Base-by-base conservation (phyloP, 2,113 vertebrate species). In the Halichoeres trimaculatus region DNA sequence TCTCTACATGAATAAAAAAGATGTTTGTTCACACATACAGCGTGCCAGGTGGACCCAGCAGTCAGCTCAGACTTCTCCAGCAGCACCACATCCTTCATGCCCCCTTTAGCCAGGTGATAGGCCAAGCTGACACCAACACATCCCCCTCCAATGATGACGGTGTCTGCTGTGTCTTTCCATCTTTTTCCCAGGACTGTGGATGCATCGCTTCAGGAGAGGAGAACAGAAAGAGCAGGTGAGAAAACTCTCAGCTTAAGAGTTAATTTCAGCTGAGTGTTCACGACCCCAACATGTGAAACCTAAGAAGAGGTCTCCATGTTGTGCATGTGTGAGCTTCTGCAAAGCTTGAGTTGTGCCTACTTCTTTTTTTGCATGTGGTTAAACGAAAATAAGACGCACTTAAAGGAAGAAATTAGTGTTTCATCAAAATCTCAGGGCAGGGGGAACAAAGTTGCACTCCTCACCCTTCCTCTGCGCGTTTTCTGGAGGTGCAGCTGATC, bases 21-120 rank as follows among this genome's bases (percentile, higher is more conserved):
- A 16, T 41, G 20, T 30, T 12, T 43, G 20, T 8, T 30, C 2
- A 3, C 24, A 86, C 95, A 85, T 96, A 99, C 98, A 89, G 98
- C 98, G 2, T 99, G 98, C 98, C 97, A 99, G 22, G 98, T 99
- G 75, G 97, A 99, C 69, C 98, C 98, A 57, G 98, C 97, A 1
- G 98, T 99, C 84, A 99, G 95, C 83, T 99, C 97, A 0, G 96
- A 95, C 87, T 98, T 99, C 93, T 99, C 98, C 76, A 99, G 91
- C 34, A 99, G 93, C 62, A 99, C 93, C 76, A 99, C 96, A 41
- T 98, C 95, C 77, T 95, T 97, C 95, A 97, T 93, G 48, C 97
- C 98, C 3, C 92, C 94, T 90, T 98, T 99, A 87, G 97, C 96
- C 89, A 99, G 93, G 81, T 99, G 98, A 77, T 99, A 99, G 35